Evolutionary conservation across 2,797 vertebrate species (phyloP), one percentile per base, ranked within the genome.

Genomic region (Gymnoscopelus braueri): DNA sequence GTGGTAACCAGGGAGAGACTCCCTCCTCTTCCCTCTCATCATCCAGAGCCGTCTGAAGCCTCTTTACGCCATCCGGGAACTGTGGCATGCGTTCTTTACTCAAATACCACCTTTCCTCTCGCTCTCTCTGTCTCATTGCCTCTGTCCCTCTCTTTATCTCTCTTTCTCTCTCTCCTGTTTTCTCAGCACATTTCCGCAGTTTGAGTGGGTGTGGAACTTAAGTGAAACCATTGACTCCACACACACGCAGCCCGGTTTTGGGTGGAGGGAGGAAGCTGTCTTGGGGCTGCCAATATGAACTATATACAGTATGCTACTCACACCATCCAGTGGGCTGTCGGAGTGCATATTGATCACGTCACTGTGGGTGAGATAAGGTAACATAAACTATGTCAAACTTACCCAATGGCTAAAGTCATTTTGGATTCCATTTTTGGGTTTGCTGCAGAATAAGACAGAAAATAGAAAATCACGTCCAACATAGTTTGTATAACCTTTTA

Each of bases 131-230:
- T 26, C 55, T 62, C 48, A 12, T 12, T 63, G 14, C 19, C n/a
- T 13, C 51, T 15, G 13, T 53, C n/a, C 1, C 12, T 53, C n/a
- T 8, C n/a, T 4, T 15, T 1, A 14, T 24, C 54, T 63, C 19
- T 60, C 35, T 24, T 11, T 23, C 49, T 53, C 53, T 60, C 7
- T 13, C 13, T 61, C 54, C 5, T 58, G 49, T 60, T 59, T 39
- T 23, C 5, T 68, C 65, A 61, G 61, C 44, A 50, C 49, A 23
- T 68, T 71, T 51, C 44, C 62, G 63, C 69, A 72, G 54, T n/a
- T 66, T 55, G 80, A 75, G 74, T 77, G 76, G 74, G 71, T 70
- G 69, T 72, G 4, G n/a, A 15, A 73, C 62, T 77, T 4, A 71
- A 65, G 58, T 51, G 56, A 73, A 72, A n/a, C 52, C 65, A 71